Evolutionary conservation across 2,797 vertebrate species (phyloP).

Genomic region (Myotis vivesi): DNA sequence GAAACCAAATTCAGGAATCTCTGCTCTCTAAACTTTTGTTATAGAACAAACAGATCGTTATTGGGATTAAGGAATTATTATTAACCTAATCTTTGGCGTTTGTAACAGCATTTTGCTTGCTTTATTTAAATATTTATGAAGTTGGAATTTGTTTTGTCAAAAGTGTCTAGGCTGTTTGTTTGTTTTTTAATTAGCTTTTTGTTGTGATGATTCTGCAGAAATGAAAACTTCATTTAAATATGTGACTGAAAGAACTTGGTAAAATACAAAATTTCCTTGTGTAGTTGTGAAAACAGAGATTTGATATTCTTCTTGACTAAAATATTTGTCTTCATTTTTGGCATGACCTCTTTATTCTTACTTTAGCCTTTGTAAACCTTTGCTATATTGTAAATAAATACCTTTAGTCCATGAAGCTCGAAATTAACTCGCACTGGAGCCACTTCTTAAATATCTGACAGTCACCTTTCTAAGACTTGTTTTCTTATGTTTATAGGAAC

Average conservation of each 20-base stretch:
- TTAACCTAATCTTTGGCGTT: background rate
- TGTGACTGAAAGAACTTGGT: constrained; percentile 28
- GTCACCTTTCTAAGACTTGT: background rate
- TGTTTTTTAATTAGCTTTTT: constrained; percentile 37
- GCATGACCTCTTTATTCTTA: constrained; percentile 8
- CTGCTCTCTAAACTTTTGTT: constrained; percentile 34
- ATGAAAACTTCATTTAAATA: constrained; percentile 18
- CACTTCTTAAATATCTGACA: background rate
- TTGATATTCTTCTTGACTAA: background rate
- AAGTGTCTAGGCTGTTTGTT: background rate
- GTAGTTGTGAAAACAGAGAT: constrained; percentile 21
- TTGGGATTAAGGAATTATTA: background rate
- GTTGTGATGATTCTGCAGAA: constrained; percentile 10
- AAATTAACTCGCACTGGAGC: background rate
- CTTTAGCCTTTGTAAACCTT: background rate
- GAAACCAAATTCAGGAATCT: background rate
- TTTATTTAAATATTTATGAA: constrained; percentile 39
- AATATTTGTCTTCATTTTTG: constrained; percentile 44
- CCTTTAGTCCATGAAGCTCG: background rate
- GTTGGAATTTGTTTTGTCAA: constrained; percentile 14
- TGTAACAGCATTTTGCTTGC: constrained; percentile 20
- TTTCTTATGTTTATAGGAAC: background rate
- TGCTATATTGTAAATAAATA: background rate
- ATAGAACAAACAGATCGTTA: background rate
- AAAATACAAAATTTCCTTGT: background rate